A percentile compares a stretch with the other conserved stretches of the same genome.
Evolutionary conservation across 1,140 invertebrate species (phyloP).

Genomic region (Psix sp.): DNA sequence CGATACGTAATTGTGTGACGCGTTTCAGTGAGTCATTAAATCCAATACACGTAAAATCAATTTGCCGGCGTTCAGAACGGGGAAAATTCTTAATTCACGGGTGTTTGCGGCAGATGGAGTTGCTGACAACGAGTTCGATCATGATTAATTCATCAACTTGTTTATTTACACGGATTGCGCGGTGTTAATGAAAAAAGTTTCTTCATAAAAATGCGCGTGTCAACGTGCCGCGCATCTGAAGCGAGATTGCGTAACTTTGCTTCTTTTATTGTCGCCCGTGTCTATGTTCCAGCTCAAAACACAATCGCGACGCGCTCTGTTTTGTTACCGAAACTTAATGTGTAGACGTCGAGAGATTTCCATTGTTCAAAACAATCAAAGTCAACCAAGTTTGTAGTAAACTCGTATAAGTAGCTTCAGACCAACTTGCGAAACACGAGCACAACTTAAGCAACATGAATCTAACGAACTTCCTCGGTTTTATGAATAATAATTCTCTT

Average conservation of each 20-base stretch:
- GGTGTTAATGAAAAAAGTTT: constrained; percentile 49
- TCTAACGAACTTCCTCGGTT: constrained; percentile 27
- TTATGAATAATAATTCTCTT: constrained; percentile 28
- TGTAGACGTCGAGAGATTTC: constrained; percentile 48
- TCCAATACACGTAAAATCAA: constrained; percentile 47
- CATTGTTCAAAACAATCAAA: constrained; percentile 51
- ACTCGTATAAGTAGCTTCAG: constrained; percentile 41
- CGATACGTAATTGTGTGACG: too few species aligned
- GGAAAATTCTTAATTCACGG: too few species aligned
- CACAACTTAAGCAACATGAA: constrained; percentile 29
- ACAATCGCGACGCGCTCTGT: constrained; percentile 32
- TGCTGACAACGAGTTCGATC: constrained; percentile 5
- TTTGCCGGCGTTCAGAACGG: constrained; percentile 45
- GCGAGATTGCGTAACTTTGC: constrained; percentile 2
- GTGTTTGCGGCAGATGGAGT: constrained; percentile 6
- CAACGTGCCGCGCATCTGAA: constrained; percentile 11
- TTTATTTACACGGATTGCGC: constrained; percentile 22
- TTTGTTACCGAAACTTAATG: constrained; percentile 55
- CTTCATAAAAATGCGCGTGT: constrained; percentile 32
- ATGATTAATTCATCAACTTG: constrained; percentile 34
- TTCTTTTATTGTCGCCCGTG: constrained; percentile 32
- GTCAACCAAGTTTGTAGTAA: constrained; percentile 51
- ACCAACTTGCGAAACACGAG: constrained; percentile 29
- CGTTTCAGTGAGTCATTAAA: too few species aligned
- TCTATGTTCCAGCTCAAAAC: constrained; percentile 32